Conservation (phyloP, 2,113 vertebrate genomes). For the Gymnocephalus cernua region DNA sequence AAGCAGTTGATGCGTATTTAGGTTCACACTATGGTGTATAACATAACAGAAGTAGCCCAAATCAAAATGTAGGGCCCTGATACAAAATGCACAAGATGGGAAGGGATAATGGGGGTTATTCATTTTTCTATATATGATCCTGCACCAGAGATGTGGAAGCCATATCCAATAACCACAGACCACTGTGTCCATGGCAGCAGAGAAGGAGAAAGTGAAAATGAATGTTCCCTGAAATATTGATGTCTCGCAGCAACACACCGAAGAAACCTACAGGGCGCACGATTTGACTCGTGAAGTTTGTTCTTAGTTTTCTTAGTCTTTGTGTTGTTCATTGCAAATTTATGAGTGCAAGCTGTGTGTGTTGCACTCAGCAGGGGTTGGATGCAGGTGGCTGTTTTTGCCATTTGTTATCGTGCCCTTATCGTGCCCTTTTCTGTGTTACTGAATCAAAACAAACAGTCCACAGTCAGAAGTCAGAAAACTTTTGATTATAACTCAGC, state of each 20-base stretch:
- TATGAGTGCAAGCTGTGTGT: slow-evolving; percentile 25
- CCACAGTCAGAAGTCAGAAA: slow-evolving; percentile 11
- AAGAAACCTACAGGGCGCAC: slow-evolving; percentile 34
- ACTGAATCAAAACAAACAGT: slow-evolving; percentile 14
- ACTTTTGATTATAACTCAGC: slow-evolving; percentile 20
- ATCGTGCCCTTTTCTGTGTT: slow-evolving; percentile 19
- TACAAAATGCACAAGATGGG: neutral
- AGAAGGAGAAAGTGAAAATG: slow-evolving; percentile 46
- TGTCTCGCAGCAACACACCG: slow-evolving; percentile 22
- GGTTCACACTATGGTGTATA: neutral
- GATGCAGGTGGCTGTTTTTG: slow-evolving; percentile 2
- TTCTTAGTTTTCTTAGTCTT: slow-evolving; percentile 19
- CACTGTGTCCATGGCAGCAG: slow-evolving; percentile 20
- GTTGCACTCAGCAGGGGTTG: slow-evolving; percentile 21
- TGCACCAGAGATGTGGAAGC: slow-evolving; percentile 22
- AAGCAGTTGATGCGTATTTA: neutral
- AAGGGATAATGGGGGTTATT: neutral
- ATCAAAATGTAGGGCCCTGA: neutral
- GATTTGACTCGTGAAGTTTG: slow-evolving; percentile 38
- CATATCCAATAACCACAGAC: slow-evolving; percentile 23
- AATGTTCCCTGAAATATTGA: slow-evolving; percentile 67
- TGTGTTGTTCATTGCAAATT: slow-evolving; percentile 22
- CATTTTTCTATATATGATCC: slow-evolving; percentile 18
- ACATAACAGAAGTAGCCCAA: neutral
- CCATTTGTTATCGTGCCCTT: slow-evolving; percentile 9